A percentile compares a stretch with the other conserved stretches of the same genome.
Evolutionary conservation across 2,113 vertebrate species (phyloP).

Genomic region (Oreocharis arfaki): DNA sequence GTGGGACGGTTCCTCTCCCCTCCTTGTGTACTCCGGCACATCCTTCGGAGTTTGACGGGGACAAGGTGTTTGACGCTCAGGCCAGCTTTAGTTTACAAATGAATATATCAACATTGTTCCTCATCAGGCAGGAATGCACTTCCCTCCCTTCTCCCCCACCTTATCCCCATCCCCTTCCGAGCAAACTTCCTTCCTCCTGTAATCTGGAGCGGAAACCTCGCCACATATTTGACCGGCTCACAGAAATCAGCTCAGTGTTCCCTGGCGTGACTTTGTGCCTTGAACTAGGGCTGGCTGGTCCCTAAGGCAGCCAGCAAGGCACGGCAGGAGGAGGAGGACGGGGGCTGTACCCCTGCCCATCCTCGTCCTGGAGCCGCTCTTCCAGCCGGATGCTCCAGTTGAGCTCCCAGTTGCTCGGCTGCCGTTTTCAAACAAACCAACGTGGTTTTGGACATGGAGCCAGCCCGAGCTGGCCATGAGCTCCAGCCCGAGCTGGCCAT

Average conservation of each 20-base stretch:
- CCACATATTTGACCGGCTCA: slow-evolving; percentile 13
- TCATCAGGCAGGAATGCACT: slow-evolving; percentile 65
- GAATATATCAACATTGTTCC: slow-evolving; percentile 54
- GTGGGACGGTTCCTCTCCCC: background rate
- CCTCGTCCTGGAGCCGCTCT: rapidly evolving
- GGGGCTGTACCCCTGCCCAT: background rate
- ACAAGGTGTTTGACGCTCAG: slow-evolving; percentile 39
- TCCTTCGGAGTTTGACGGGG: background rate
- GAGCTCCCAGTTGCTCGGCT: background rate
- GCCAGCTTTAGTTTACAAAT: slow-evolving; percentile 51
- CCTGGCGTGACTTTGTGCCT: slow-evolving; percentile 22
- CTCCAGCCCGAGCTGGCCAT: background rate
- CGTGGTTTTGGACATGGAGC: background rate
- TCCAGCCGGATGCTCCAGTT: background rate
- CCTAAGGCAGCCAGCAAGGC: background rate
- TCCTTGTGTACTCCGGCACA: background rate
- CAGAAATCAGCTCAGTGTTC: background rate
- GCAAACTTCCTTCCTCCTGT: slow-evolving; percentile 64
- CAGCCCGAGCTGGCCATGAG: background rate
- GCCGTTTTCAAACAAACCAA: background rate
- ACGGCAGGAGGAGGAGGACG: background rate
- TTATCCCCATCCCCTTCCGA: slow-evolving; percentile 69
- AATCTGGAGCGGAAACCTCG: slow-evolving; percentile 59
- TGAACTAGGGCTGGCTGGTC: background rate
- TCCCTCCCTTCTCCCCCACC: slow-evolving; percentile 58